Evolutionary conservation across 1,140 invertebrate species (phyloP), one percentile per base, ranked within the genome.

Genomic region (Samia ricini): DNA sequence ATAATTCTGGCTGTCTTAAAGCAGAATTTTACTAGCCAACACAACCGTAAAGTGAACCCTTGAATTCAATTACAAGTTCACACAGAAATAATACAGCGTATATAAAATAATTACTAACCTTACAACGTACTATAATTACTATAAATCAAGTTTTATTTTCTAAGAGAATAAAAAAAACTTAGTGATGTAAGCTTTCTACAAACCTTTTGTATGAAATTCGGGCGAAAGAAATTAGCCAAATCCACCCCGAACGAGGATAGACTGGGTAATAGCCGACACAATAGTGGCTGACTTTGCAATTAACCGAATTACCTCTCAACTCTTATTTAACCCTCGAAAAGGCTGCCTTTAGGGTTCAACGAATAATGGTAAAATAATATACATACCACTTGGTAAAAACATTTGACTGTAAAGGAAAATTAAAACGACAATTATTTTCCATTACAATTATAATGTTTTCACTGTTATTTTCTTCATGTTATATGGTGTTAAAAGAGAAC

Each of bases 241-340:
- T 42, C 33, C 33, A 42, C 33, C 33, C 33, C 33, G 33, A 42
- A 42, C 33, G 33, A 42, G 33, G 33, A 42, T 42, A 42, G 33
- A 42, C 33, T 42, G 12, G 33, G 33, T 42, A 42, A 42, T 42
- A 42, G 33, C 33, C 33, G 33, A 42, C 33, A 42, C 33, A 42
- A 42, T 42, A 42, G 33, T 42, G 33, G 33, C 33, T 42, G 33
- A 42, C 33, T 42, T 42, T 15, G 33, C 33, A 42, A 42, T 42
- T 42, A 42, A 42, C 33, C n/a, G 33, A 42, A 42, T 42, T 42
- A 42, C 33, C 33, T 42, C 33, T 42, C 33, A 42, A 42, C 33
- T 42, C 33, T 42, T 42, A 42, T 42, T 42, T 42, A 15, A 42
- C 33, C 33, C 33, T 42, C 33, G 33, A 15, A 42, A 42, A 42